Evolutionary conservation across 1,140 invertebrate genomes (phyloP).

Genomic region (Venturia canescens): DNA sequence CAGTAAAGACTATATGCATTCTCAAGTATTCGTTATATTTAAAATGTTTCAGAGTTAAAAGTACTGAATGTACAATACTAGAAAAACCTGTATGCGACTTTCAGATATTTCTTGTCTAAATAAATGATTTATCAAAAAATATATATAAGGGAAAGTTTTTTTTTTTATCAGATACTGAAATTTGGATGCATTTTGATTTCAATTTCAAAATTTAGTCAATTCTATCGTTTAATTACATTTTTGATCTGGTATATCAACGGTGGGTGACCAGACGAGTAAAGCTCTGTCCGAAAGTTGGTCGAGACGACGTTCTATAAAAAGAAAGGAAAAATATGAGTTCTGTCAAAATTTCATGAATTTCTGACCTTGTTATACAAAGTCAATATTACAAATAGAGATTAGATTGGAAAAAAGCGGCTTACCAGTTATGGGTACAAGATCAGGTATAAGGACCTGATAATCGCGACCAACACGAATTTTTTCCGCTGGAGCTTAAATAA

Average conservation of each 20-base stretch:
- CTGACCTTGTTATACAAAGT: too few relatives aligned
- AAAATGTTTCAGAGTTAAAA: too few relatives aligned
- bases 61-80: too few relatives aligned
- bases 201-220: not conserved
- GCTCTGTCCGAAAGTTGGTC: slow-evolving; percentile 85
- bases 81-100: too few relatives aligned
- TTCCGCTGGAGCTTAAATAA: slow-evolving; percentile 83
- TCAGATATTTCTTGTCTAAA: too few relatives aligned
- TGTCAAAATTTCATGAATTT: too few relatives aligned
- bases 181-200: too few relatives aligned
- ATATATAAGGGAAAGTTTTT: too few relatives aligned
- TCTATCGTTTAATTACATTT: slow-evolving; percentile 84
- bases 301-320: slow-evolving; percentile 68
- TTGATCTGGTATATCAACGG: slow-evolving; percentile 88
- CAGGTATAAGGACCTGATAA: slow-evolving; percentile 94
- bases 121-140: too few relatives aligned
- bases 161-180: too few relatives aligned
- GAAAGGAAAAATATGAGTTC: slow-evolving; percentile 43
- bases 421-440: slow-evolving; percentile 81
- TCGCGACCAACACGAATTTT: slow-evolving; percentile 96
- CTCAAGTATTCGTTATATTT: too few relatives aligned
- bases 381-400: not conserved
- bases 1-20: too few relatives aligned
- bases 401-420: slow-evolving; percentile 53
- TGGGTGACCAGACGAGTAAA: slow-evolving; percentile 96